Percentiles rank a stretch among this genome's conserved stretches.
These are phyloP conservation scores for Himalopsyche phryganea DNA, from an alignment of 1,140 invertebrate species.

Conservation along the genomic window DNA sequence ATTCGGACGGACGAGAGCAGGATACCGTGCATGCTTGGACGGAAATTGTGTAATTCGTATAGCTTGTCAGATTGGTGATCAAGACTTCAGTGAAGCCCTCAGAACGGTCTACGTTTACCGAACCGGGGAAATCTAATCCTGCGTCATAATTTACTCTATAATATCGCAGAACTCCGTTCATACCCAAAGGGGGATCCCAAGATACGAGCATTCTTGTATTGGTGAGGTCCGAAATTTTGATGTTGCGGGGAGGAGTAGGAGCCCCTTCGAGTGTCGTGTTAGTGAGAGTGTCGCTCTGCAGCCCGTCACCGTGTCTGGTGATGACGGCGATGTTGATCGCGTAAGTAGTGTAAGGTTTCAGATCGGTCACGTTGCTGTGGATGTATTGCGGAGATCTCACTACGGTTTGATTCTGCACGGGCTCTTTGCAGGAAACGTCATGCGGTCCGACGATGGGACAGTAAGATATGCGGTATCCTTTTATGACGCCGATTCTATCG, in stretches of 20 bases:
- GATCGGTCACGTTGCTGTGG: conserved; percentile 47
- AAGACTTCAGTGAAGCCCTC: conserved; percentile 36
- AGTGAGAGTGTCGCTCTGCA: conserved; percentile 62
- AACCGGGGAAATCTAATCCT: conserved; percentile 13
- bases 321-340: conserved; percentile 68
- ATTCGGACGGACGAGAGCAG: conserved; percentile 54
- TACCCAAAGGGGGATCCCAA: conserved; percentile 65
- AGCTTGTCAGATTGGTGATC: conserved; percentile 44
- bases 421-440: conserved; percentile 39
- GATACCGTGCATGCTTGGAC: conserved; percentile 69
- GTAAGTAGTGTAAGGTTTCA: conserved; percentile 78
- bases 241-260: conserved; percentile 53
- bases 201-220: conserved; percentile 63
- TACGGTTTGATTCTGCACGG: conserved; percentile 1
- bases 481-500: conserved; percentile 61
- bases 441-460: conserved; percentile 60
- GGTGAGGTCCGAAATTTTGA: conserved; percentile 60
- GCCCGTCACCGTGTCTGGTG: conserved; percentile 68
- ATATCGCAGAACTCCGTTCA: conserved; percentile 71
- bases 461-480: conserved; percentile 65
- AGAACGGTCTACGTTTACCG: conserved; percentile 36
- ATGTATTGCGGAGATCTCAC: neutral
- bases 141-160: conserved; percentile 62
- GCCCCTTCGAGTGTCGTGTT: conserved; percentile 74
- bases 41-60: conserved; percentile 63